Evolutionary conservation across 2,797 vertebrate species (phyloP), one percentile per base, ranked within the genome.

Genomic region (Arnoldichthys spilopterus): DNA sequence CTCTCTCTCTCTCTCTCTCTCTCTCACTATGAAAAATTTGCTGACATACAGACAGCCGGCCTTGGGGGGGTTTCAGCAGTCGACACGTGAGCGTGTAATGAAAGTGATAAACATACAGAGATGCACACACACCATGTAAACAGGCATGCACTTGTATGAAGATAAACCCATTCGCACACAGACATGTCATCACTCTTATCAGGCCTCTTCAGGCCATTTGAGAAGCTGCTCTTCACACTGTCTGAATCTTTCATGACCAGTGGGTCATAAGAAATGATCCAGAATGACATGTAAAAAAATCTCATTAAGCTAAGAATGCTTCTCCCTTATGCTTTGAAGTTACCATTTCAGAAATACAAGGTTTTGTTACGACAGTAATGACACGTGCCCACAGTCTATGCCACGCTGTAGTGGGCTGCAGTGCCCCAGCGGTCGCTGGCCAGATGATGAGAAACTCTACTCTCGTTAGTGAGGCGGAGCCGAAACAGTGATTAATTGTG

Each of bases 401-500:
- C 40, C 12, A 22, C 7, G 22, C 30, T 69, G 37, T 8, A 68
- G 45, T 49, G 61, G 28, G 37, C 49, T 68, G 22, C 64, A 45
- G 13, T 32, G 20, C 56, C 32, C 8, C 1, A 13, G 61, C 12
- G 45, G 16, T 69, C 15, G 7, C 24, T 30, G 40, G 45, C 62
- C 32, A 24, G 47, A 32, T 53, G 30, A 71, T 18, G 40, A 77
- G 78, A 72, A 74, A 40, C 58, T 13, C 61, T 76, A 51, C 22
- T 47, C 73, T 82, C 66, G 72, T 82, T 76, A 77, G 69, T 37
- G 49, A 40, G 51, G 16, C 9, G 15, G 49, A 84, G 67, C 72
- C 53, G 74, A 72, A 83, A 74, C 73, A 72, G 59, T 81, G 71
- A 83, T 81, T 85, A 76, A 84, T 82, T 80, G 71, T 80, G 74